Percentiles rank a stretch among this genome's conserved stretches.
Evolutionary conservation across 2,113 vertebrate species (phyloP).

Genomic region (Condylura cristata): DNA sequence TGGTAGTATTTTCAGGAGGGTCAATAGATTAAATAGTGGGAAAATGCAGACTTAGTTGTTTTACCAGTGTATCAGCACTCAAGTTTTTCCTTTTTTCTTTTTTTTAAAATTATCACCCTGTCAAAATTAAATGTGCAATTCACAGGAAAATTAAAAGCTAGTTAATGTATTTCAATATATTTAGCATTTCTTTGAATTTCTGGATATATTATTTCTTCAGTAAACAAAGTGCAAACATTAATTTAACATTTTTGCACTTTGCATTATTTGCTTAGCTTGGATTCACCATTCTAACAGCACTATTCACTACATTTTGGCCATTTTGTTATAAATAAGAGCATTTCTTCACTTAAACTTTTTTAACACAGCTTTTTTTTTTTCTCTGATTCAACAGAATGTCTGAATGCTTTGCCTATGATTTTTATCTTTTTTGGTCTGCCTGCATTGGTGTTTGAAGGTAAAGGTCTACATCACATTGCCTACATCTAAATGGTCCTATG

Average conservation of each 20-base stretch:
- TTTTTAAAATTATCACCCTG: conserved; percentile 39
- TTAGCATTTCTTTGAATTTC: conserved; percentile 63
- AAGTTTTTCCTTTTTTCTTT: not conserved
- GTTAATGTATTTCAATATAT: conserved; percentile 65
- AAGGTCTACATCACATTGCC: conserved; percentile 39
- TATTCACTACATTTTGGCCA: not conserved
- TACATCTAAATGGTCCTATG: not conserved
- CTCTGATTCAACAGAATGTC: conserved; percentile 26
- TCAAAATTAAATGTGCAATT: conserved; percentile 72
- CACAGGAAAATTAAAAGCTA: conserved; percentile 66
- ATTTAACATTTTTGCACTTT: conserved; percentile 40
- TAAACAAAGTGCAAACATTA: conserved; percentile 63
- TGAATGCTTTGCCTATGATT: not conserved
- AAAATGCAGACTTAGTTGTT: not conserved
- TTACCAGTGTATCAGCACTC: not conserved
- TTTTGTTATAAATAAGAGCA: not conserved
- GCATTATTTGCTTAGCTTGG: not conserved
- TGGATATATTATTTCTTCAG: not conserved
- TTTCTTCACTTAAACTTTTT: conserved; percentile 37
- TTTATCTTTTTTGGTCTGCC: conserved; percentile 39
- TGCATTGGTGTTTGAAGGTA: conserved; percentile 60
- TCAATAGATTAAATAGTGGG: not conserved
- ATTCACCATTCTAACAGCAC: not conserved
- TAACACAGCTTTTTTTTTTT: not conserved
- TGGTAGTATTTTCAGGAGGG: not conserved